Evolutionary conservation across 30 jellyfish, hydroid and myxozoan genomes (phyloP), one percentile per base, ranked within the genome.

Genomic region (Turritopsis dohrnii): DNA sequence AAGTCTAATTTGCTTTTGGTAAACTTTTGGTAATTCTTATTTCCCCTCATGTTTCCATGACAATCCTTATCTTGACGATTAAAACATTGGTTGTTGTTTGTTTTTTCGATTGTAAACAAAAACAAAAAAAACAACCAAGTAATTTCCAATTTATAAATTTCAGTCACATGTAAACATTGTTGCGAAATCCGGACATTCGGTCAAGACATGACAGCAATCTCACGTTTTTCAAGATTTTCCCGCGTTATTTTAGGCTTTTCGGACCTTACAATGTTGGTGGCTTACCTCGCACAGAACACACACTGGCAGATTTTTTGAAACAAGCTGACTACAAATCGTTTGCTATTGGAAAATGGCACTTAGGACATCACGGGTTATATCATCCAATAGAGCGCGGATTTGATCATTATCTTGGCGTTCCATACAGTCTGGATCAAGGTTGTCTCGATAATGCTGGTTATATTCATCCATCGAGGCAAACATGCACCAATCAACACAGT

Each of bases 281-380:
- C 8, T 31, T 74, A 19, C 65, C 83, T 5, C 28, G 7, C 53
- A 74, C 53, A 21, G 83, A 74, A 21, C 3, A 23, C 9, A 74
- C 83, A 21, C 53, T 74, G 8, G 52, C 83, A n/a, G 83, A 74
- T 1, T 21, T 21, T 28, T 19, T 74, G 7, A 74, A 74, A 28
- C 8, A 74, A 19, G 21, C 8, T 21, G 83, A 29, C 21, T 74
- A 74, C 65, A 20, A 24, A 3, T 5, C 83, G 7, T 74, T 74
- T 28, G 83, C 83, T 74, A 74, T 74, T 19, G 83, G 83, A 4
- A 74, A 74, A 28, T 74, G 83, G 83, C 83, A 74, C 21, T 28
- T 74, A 28, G 83, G 83, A 23, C 83, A 74, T 74, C 5, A 29
- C 8, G 65, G 26, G 9, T 20, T 8, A 1, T 74, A 23, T 28